Base-by-base conservation (phyloP, 1,140 invertebrate genomes). In the Sitophilus oryzae region DNA sequence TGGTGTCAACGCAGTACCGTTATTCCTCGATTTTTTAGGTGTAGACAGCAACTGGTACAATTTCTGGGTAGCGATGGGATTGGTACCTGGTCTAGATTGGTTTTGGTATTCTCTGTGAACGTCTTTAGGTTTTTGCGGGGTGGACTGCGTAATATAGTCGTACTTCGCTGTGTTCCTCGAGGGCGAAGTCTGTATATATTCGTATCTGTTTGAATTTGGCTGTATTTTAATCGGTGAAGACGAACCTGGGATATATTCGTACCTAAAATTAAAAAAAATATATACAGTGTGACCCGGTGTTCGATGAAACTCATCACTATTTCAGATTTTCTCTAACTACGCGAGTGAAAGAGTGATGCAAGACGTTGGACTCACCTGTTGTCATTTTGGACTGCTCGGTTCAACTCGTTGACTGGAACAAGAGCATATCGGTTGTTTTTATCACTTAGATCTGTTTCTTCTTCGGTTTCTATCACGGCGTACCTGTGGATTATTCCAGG, bases 1-100 rank as follows among this genome's bases (percentile, higher is more conserved):
- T 62, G 71, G 74, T 48, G 58, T 73, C 16, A 69, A 69, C 20
- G 70, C 71, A 16, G 69, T 52, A 21, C 65, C 67, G 23, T 67
- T 64, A 37, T 18, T 43, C 15, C 72, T 69, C 8, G 72, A 66
- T 59, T 83, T 84, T 36, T 79, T 76, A 0, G 85, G 86, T 6
- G 86, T 87, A 9, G 82, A 79, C 2, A 88, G 66, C 9, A 87
- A 70, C 58, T 87, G 85, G 63, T 88, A 84, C 0, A 88, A 67
- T 62, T 85, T 86, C 63, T 86, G 82, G 0, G 86, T 88, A 0
- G 85, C 85, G 22, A 76, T 74, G 4, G 83, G 68, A 66, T 82
- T 81, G 8, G 49, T 59, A 15, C 45, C 49, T 14, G 66, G 67
- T 56, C 67, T 69, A 25, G 64, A 69, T 21, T 9, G 65, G 54